Evolutionary conservation across 2,888 invertebrate species (phyloP).

Genomic region (Eristalis arbustorum): DNA sequence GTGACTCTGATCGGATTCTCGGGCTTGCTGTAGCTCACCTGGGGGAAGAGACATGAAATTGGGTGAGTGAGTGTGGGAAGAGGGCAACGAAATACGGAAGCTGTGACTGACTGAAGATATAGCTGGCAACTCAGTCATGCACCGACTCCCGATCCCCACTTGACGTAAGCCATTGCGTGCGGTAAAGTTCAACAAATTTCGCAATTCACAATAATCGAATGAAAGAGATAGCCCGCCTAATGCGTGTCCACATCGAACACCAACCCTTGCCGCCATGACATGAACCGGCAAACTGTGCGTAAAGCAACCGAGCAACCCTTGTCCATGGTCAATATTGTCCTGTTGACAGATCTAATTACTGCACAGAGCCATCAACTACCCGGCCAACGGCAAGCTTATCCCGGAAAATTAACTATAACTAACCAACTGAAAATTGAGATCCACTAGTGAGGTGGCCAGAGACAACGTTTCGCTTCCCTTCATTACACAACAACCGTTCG

Average conservation of each 20-base stretch:
- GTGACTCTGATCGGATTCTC: conserved; percentile 12
- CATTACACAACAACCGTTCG: not conserved
- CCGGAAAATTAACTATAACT: conserved; percentile 28
- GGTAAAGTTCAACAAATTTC: too few relatives aligned
- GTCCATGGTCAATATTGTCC: not conserved
- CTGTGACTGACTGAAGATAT: too few relatives aligned
- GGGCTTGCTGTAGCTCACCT: conserved; percentile 32
- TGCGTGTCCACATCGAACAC: not conserved
- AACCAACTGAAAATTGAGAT: conserved; percentile 22
- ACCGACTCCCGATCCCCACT: too few relatives aligned
- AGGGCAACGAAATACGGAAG: too few relatives aligned
- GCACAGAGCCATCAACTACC: not conserved
- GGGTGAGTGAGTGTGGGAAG: not conserved
- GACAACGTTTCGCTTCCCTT: not conserved
- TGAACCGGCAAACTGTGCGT: not conserved
- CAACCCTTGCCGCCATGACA: not conserved
- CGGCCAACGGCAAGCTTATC: conserved; percentile 11
- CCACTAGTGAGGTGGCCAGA: not conserved
- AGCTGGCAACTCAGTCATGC: too few relatives aligned
- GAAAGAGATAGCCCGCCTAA: not conserved
- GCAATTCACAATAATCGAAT: not conserved
- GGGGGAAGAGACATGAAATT: not conserved
- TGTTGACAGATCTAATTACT: not conserved
- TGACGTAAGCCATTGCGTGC: too few relatives aligned
- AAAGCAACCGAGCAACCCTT: not conserved